Percentiles rank a stretch among this genome's conserved stretches.
Evolutionary conservation across 2,113 vertebrate genomes (phyloP).

Genomic region (Anguilla rostrata): DNA sequence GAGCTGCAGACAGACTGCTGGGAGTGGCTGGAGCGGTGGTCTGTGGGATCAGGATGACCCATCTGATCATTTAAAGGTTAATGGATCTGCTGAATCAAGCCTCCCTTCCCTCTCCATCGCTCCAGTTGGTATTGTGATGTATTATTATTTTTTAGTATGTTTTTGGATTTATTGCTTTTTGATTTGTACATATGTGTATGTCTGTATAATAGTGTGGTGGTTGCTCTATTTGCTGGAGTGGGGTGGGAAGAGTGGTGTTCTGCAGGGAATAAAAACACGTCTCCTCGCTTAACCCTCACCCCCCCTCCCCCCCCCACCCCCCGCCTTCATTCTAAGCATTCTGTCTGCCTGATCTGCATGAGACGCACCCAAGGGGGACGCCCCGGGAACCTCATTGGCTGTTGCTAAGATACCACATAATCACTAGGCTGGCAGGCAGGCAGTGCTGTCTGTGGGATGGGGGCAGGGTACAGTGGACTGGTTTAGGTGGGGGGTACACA

Average conservation of each 20-base stretch:
- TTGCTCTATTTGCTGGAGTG: not conserved
- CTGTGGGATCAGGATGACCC: not conserved
- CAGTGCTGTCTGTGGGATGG: slow-evolving; percentile 48
- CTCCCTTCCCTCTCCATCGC: too few species aligned
- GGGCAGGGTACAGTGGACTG: not conserved
- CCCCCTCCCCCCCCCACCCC: not conserved
- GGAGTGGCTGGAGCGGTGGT: not conserved
- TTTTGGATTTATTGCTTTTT: not conserved
- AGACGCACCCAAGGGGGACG: slow-evolving; percentile 57
- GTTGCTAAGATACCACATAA: slow-evolving; percentile 78
- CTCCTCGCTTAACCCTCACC: slow-evolving; percentile 51
- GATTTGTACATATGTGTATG: not conserved
- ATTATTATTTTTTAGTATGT: not conserved
- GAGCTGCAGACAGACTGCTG: not conserved
- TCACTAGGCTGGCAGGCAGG: slow-evolving; percentile 63
- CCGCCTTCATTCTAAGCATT: slow-evolving; percentile 66
- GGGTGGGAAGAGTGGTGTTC: slow-evolving; percentile 52
- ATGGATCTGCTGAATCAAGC: not conserved
- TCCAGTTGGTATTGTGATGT: too few species aligned
- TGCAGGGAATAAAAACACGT: slow-evolving; percentile 60
- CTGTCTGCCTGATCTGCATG: slow-evolving; percentile 60
- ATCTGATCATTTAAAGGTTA: not conserved
- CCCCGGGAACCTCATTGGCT: slow-evolving; percentile 68
- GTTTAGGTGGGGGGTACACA: not conserved
- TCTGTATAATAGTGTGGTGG: not conserved